Base-by-base conservation (phyloP, 1,140 invertebrate species). In the Danaus plexippus region DNA sequence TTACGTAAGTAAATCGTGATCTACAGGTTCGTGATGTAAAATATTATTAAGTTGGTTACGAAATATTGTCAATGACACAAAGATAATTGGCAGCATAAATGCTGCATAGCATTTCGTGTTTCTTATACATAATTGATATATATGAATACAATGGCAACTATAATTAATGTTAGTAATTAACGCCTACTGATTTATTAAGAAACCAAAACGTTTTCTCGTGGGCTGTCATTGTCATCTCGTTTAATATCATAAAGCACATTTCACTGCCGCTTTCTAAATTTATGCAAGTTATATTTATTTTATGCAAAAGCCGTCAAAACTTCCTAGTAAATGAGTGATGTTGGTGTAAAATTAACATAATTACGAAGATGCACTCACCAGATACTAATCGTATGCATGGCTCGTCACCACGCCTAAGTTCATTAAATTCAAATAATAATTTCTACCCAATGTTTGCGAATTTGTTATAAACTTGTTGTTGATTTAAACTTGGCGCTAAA, bases 51-150 rank as follows among this genome's bases (percentile, higher is more conserved):
- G 58, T 55, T 66, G 47, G 65, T 79, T 80, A 76, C 72, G 73
- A 79, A 83, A 79, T 67, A 57, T 62, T 57, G 62, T 76, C 76
- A 80, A 79, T 77, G 75, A 66, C 77, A 75, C 56, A 54, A 64
- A 61, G 64, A 64, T 69, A 70, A 71, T 71, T 69, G 64, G 52
- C 54, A 52, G 47, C 59, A 63, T 61, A 61, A 66, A 50, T 59
- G 52, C 54, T 59, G 47, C 47, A 49, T 41, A 43, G 58, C 50
- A 60, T 54, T 59, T 56, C 55, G 54, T 63, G 50, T 57, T 53
- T 47, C 53, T 50, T 56, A 56, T 49, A 56, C 59, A 43, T 9
- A 47, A 52, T 47, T 49, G 48, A 58, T 56, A 54, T 45, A 45
- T 60, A 50, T 52, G 61, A 59, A 67, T 64, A 67, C 63, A 67